Evolutionary conservation across 2,113 vertebrate species (phyloP).

Genomic region (human): DNA sequence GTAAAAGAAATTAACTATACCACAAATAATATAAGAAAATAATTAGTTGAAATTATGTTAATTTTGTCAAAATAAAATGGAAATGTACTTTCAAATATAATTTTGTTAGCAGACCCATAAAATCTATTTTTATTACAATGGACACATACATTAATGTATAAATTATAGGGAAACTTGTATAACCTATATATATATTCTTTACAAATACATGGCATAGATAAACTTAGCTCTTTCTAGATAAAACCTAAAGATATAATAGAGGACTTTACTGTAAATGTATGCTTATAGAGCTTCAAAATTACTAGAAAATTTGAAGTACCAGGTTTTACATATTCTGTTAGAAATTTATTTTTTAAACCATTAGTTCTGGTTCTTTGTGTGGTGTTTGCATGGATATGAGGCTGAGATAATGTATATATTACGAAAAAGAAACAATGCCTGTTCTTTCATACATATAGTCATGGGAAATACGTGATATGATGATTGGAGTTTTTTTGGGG

Average conservation of each 20-base stretch:
- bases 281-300: not conserved
- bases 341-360: not conserved
- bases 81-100: not conserved
- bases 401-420: not conserved
- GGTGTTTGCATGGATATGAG: not conserved
- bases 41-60: not conserved
- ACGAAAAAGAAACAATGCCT: not conserved
- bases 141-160: not conserved
- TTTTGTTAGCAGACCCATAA: not conserved
- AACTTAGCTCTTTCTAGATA: not conserved
- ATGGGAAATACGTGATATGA: not conserved
- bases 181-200: not conserved
- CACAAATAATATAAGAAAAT: not conserved
- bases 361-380: not conserved
- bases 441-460: not conserved
- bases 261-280: not conserved
- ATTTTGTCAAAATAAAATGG: not conserved
- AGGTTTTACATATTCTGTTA: not conserved
- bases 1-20: not conserved
- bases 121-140: not conserved
- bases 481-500: not conserved
- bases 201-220: not conserved
- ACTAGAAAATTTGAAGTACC: not conserved
- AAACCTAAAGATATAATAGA: not conserved
- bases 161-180: not conserved